Evolutionary conservation across 2,797 vertebrate species (phyloP).

Genomic region (Acipenser transmontanus): DNA sequence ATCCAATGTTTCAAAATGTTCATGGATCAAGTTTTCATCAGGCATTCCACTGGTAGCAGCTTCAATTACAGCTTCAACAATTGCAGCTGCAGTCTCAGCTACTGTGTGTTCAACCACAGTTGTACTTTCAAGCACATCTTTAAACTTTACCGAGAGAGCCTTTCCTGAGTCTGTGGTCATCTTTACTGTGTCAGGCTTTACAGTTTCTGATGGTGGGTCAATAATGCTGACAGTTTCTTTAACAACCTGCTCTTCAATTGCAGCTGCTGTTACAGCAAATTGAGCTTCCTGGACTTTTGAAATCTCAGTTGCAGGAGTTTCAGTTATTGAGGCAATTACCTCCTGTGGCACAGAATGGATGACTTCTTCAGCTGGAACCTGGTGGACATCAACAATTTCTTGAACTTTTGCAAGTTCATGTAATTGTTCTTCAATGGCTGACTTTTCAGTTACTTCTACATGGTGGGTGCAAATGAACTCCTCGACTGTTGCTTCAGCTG

Average conservation of each 20-base stretch:
- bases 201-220: constrained; percentile 18
- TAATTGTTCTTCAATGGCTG: constrained; percentile 27
- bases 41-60: constrained; percentile 20
- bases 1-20: constrained; percentile 13
- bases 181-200: constrained; percentile 27
- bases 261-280: constrained; percentile 13
- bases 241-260: constrained; percentile 37
- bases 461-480: constrained; percentile 27
- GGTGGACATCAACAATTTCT: constrained; percentile 13
- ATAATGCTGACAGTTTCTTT: constrained; percentile 37
- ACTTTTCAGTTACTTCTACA: constrained; percentile 43
- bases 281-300: constrained; percentile 24
- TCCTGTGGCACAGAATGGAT: constrained; percentile 22
- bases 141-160: constrained; percentile 23
- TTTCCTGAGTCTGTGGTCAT: constrained; percentile 20
- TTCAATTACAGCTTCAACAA: background rate
- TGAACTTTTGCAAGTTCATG: constrained; percentile 18
- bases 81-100: constrained; percentile 8
- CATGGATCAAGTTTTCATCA: constrained; percentile 20
- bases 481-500: constrained; percentile 33
- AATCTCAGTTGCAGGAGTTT: constrained; percentile 21
- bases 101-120: constrained; percentile 14
- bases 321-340: constrained; percentile 15
- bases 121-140: constrained; percentile 28
- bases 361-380: constrained; percentile 18